A percentile compares a stretch with the other conserved stretches of the same genome.
Conservation (phyloP, 2,888 invertebrate species). For the Shargacucullia verbasci region DNA sequence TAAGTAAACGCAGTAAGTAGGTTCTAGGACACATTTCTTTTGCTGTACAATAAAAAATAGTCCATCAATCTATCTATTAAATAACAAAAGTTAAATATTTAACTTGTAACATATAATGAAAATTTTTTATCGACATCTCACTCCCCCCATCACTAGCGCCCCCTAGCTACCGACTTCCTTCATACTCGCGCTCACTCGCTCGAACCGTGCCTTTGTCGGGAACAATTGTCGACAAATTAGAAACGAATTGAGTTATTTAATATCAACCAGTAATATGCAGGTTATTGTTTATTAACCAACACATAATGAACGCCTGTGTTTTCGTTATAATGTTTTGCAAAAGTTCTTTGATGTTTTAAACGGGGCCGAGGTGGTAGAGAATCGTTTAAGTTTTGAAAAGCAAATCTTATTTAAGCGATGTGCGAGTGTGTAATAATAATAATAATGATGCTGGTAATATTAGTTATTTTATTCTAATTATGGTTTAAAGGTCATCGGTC, state of each 20-base stretch:
- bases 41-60: no score
- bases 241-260: conserved; percentile 89
- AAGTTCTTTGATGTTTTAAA: conserved; percentile 43
- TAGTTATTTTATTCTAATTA: no score
- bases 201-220: conserved; percentile 88
- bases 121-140: conserved; percentile 55
- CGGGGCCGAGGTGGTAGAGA: not conserved
- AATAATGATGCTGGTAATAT: no score
- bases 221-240: conserved; percentile 89
- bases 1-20: no score
- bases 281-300: conserved; percentile 79
- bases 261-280: conserved; percentile 81
- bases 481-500: no score
- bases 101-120: not conserved
- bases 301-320: conserved; percentile 62
- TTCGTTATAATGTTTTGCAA: conserved; percentile 23
- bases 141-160: conserved; percentile 65
- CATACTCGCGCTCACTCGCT: conserved; percentile 88
- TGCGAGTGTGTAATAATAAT: no score
- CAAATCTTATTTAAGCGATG: no score
- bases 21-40: no score
- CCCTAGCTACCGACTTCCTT: conserved; percentile 87
- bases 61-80: no score
- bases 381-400: no score
- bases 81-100: no score